Evolutionary conservation across 2,888 invertebrate genomes (phyloP).

Genomic region (Ceratothoa steindachneri): DNA sequence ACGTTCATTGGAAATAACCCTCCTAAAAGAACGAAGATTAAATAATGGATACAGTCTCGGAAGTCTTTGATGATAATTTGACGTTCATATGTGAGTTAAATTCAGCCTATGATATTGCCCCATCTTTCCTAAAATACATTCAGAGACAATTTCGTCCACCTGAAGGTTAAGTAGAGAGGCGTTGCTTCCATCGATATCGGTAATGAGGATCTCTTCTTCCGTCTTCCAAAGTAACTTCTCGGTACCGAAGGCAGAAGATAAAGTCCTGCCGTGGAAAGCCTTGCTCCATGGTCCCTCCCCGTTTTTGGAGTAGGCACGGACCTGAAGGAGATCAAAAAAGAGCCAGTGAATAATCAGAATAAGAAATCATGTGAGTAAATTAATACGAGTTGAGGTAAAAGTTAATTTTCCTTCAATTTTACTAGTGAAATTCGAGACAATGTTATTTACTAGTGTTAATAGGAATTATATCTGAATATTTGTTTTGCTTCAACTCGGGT

Average conservation of each 20-base stretch:
- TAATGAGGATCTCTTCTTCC: constrained; percentile 69
- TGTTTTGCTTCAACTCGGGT: no score
- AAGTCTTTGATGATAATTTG: no score
- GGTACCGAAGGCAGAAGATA: constrained; percentile 51
- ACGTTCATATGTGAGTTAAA: no score
- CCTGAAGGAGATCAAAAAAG: constrained; percentile 55
- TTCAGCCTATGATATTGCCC: neutral
- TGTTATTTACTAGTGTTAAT: no score
- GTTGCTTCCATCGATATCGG: constrained; percentile 75
- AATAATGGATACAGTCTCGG: no score
- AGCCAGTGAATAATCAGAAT: neutral
- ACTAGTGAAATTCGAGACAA: no score
- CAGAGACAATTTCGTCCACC: constrained; percentile 23
- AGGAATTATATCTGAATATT: no score
- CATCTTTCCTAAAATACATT: constrained; percentile 16
- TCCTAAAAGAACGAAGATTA: no score
- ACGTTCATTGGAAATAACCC: no score
- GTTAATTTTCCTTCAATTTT: no score
- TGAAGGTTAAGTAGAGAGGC: constrained; percentile 61
- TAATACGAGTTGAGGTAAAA: no score
- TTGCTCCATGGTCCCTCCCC: constrained; percentile 74
- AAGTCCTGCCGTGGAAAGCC: constrained; percentile 66
- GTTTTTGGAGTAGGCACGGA: constrained; percentile 70
- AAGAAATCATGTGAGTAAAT: no score
- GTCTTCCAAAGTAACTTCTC: constrained; percentile 63